Evolutionary conservation across 2,888 invertebrate genomes (phyloP).

Genomic region (Kryphioiulus occultus): DNA sequence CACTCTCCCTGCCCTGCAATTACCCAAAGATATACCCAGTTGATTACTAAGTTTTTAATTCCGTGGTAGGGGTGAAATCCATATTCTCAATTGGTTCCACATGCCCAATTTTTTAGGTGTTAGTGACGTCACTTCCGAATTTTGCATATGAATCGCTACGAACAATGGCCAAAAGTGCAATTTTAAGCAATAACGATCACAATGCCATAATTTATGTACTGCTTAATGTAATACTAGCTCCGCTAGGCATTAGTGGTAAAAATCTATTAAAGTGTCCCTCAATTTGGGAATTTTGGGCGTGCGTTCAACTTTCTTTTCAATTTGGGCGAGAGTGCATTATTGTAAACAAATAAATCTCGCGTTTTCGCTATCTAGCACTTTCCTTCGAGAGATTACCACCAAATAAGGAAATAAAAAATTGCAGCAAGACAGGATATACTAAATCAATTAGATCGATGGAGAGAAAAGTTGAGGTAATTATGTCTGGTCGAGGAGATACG

Average conservation of each 20-base stretch:
- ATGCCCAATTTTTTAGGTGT: no score
- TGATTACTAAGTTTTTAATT: no score
- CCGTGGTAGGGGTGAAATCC: no score
- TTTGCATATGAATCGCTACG: neutral
- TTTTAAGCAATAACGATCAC: neutral
- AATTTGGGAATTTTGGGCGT: neutral
- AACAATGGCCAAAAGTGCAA: neutral
- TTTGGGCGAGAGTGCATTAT: slow-evolving; percentile 23
- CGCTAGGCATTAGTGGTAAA: neutral
- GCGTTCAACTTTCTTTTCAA: neutral
- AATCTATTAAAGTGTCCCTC: neutral
- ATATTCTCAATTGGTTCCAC: no score
- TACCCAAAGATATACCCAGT: no score
- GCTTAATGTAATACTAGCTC: neutral
- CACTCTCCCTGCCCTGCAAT: no score
- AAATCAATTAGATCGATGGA: neutral
- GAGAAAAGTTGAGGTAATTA: slow-evolving; percentile 4
- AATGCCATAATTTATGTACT: neutral
- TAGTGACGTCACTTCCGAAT: neutral
- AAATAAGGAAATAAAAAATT: neutral
- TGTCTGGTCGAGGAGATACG: neutral
- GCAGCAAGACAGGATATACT: neutral
- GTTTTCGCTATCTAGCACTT: neutral
- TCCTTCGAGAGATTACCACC: neutral
- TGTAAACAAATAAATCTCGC: neutral